These are phyloP conservation scores for Passer domesticus DNA, from an alignment of 2,113 vertebrate genomes.

Conservation along the genomic window DNA sequence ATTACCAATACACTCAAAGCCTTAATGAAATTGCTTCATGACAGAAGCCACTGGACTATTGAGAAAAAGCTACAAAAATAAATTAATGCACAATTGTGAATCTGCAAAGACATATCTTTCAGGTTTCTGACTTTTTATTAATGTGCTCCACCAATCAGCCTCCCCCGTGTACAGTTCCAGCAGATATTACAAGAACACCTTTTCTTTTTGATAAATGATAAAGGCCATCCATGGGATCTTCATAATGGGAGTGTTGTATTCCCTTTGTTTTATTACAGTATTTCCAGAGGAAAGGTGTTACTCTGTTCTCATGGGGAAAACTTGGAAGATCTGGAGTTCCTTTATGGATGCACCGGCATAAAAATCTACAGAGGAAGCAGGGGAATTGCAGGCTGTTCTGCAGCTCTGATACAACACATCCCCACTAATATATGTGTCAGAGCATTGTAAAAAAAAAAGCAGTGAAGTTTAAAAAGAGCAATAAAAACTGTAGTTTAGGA, in stretches of 20 bases:
- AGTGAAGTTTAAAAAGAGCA: conserved; percentile 61
- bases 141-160: conserved; percentile 61
- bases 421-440: conserved; percentile 37
- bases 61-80: conserved; percentile 72
- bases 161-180: conserved; percentile 58
- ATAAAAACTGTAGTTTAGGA: conserved; percentile 60
- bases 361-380: conserved; percentile 63
- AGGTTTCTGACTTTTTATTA: conserved; percentile 74
- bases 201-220: conserved; percentile 71
- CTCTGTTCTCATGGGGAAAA: conserved; percentile 63
- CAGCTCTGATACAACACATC: conserved; percentile 35
- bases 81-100: conserved; percentile 65
- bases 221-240: conserved; percentile 64
- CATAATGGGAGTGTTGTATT: conserved; percentile 61
- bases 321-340: conserved; percentile 48
- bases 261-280: conserved; percentile 73
- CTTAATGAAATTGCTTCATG: conserved; percentile 71
- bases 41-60: conserved; percentile 67
- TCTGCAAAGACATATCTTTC: conserved; percentile 58
- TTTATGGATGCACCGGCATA: conserved; percentile 56
- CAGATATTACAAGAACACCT: conserved; percentile 62
- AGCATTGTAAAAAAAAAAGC: conserved; percentile 41
- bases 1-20: conserved; percentile 59
- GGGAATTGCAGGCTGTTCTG: conserved; percentile 68
- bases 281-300: conserved; percentile 68